A percentile compares a stretch with the other conserved stretches of the same genome.
These are phyloP conservation scores for Chondrosia reniformis DNA, from an alignment of 37 sponge, comb jelly and placozoan species.

Conservation along the genomic window DNA sequence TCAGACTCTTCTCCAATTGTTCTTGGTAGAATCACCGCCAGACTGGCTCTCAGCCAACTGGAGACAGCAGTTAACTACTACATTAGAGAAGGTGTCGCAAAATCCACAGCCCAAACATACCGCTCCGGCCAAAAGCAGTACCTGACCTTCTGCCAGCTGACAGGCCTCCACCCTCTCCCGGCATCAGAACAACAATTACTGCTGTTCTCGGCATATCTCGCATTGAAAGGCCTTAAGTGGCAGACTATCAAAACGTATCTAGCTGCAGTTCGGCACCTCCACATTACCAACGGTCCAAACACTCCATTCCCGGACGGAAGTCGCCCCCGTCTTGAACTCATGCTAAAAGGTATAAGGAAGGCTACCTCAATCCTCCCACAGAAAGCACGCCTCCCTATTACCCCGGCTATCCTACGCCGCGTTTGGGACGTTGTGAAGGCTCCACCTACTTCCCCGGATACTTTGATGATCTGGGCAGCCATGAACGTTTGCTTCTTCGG, in stretches of 20 bases:
- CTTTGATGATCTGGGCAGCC: background rate
- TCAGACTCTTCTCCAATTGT: background rate
- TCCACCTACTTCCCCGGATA: background rate
- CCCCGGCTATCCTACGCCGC: background rate
- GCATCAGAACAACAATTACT: background rate
- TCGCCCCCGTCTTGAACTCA: constrained; percentile 27
- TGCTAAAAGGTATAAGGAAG: constrained; percentile 35
- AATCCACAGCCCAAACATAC: background rate
- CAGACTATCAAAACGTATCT: constrained; percentile 2
- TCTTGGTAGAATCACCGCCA: background rate
- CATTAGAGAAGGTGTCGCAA: background rate
- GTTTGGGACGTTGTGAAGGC: background rate
- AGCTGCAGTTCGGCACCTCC: background rate
- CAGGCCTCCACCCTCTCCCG: background rate
- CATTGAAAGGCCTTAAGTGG: background rate
- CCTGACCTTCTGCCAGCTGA: constrained; percentile 1
- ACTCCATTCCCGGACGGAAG: background rate
- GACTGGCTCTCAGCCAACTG: constrained; percentile 2
- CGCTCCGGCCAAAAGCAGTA: background rate
- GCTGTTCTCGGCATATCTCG: background rate
- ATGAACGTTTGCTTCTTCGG: constrained; percentile 23
- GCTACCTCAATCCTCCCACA: background rate
- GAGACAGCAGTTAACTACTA: background rate
- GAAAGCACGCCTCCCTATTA: constrained; percentile 16
- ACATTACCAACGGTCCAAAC: background rate